Base-by-base conservation (phyloP, 2,797 vertebrate genomes). In the Tinamus major region DNA sequence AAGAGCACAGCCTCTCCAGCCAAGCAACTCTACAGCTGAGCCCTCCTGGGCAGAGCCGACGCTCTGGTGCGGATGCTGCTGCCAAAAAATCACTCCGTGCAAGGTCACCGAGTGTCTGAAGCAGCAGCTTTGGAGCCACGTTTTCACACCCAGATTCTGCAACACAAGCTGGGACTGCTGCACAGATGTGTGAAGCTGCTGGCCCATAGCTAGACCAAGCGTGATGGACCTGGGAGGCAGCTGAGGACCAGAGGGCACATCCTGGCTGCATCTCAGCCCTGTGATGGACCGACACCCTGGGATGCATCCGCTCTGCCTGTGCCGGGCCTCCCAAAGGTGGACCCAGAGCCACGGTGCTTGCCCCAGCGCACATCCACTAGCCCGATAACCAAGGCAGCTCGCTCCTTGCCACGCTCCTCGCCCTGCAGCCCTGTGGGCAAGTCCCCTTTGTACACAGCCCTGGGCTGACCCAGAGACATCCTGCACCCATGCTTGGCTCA, bases 361-460 rank as follows among this genome's bases (percentile, higher is more conserved):
- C 23, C 23, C 11, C n/a, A 44, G 13, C 5, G 11, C 27, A 31
- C 1, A 0, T 63, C 29, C 46, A 24, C 9, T 15, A 37, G 17
- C 31, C 64, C 33, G 48, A 10, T 18, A 20, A n/a, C 7, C 48
- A 48, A n/a, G 56, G 42, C 19, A 71, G 17, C 7, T 23, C 39
- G 9, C 37, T 59, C 23, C 31, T 78, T 37, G 21, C 55, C 70
- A 29, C 29, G 37, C 53, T 29, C 48, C 21, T 49, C 23, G 27
- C n/a, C 46, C 35, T 56, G 76, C 0, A 1, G 21, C 29, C 46
- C 41, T 62, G 76, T 0, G 1, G 1, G 26, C 16, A 53, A 37
- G 65, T 41, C 24, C 26, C 33, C 0, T 56, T 55, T 7, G 6
- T 56, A 19, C 31, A 0, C 55, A n/a, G 27, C 35, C 7, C 55